These are phyloP conservation scores for Nasonia oneida DNA, from an alignment of 2,888 invertebrate species.

Conservation along the genomic window DNA sequence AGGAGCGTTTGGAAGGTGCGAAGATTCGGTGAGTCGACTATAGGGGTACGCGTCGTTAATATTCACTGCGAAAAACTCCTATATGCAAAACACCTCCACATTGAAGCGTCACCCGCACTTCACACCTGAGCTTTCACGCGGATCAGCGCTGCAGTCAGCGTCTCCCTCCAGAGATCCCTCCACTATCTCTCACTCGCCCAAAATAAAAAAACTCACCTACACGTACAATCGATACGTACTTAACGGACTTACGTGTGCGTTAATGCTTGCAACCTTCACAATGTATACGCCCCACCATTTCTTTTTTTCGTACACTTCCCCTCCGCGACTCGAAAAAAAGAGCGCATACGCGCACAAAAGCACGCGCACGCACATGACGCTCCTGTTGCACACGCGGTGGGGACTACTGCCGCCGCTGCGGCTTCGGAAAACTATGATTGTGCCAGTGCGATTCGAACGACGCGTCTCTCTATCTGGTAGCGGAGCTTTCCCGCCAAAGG, in stretches of 20 bases:
- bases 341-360: not conserved
- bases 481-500: not conserved
- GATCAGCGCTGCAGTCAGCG: slow-evolving; percentile 15
- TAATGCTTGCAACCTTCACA: slow-evolving; percentile 33
- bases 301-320: not conserved
- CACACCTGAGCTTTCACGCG: slow-evolving; percentile 13
- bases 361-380: slow-evolving; percentile 13
- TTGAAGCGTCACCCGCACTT: slow-evolving; percentile 11
- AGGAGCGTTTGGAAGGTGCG: not conserved
- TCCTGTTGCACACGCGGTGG: not conserved
- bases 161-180: slow-evolving; percentile 19
- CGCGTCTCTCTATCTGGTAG: not conserved
- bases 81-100: not conserved
- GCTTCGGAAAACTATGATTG: slow-evolving; percentile 1
- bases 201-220: not conserved
- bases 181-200: not conserved
- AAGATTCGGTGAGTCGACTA: not conserved
- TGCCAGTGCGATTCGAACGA: slow-evolving; percentile 5
- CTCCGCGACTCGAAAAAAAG: not conserved
- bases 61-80: not conserved
- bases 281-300: not conserved
- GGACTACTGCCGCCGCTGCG: not conserved
- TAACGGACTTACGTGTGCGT: slow-evolving; percentile 29
- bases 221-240: not conserved
- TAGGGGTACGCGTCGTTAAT: not conserved